phyloP scores from a whole-genome alignment of 2,888 invertebrate genomes.

The Leptopilina myrica region DNA sequence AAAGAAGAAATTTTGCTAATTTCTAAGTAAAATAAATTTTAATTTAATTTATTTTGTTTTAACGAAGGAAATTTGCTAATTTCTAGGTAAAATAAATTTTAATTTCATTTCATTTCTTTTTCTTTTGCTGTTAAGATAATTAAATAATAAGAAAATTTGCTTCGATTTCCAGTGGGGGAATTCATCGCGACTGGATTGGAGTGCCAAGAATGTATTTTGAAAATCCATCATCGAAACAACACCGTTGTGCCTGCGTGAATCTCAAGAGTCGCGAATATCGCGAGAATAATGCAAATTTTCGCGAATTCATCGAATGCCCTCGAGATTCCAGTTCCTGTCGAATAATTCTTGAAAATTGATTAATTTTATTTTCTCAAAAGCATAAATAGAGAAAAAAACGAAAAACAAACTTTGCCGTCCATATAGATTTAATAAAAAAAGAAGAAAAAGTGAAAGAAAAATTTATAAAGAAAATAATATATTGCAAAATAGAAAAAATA shows the following conservation, averaged over 20 bases:
- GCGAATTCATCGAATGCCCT: slow-evolving; percentile 83
- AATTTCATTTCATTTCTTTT: too few relatives aligned
- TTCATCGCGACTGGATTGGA: slow-evolving; percentile 91
- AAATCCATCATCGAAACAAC: slow-evolving; percentile 80
- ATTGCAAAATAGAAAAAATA: too few relatives aligned
- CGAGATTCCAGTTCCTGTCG: slow-evolving; percentile 79
- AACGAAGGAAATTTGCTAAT: too few relatives aligned
- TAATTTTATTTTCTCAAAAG: not conserved
- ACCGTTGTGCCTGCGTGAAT: slow-evolving; percentile 91
- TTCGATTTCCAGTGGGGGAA: slow-evolving; percentile 87
- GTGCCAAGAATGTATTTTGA: slow-evolving; percentile 90
- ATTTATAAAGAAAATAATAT: too few relatives aligned
- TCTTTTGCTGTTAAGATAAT: too few relatives aligned
- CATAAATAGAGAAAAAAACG: not conserved
- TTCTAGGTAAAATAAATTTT: too few relatives aligned
- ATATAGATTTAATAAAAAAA: too few relatives aligned
- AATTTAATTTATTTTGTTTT: too few relatives aligned
- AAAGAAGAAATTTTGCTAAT: too few relatives aligned
- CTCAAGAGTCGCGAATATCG: slow-evolving; percentile 76
- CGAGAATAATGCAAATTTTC: slow-evolving; percentile 77
- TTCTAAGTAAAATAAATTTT: too few relatives aligned
- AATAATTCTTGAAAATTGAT: slow-evolving; percentile 62
- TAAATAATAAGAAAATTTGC: not conserved
- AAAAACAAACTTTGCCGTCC: not conserved
- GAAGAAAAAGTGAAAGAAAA: too few relatives aligned